Conservation (phyloP, 2,888 invertebrate species). For the Cheilosia variabilis region DNA sequence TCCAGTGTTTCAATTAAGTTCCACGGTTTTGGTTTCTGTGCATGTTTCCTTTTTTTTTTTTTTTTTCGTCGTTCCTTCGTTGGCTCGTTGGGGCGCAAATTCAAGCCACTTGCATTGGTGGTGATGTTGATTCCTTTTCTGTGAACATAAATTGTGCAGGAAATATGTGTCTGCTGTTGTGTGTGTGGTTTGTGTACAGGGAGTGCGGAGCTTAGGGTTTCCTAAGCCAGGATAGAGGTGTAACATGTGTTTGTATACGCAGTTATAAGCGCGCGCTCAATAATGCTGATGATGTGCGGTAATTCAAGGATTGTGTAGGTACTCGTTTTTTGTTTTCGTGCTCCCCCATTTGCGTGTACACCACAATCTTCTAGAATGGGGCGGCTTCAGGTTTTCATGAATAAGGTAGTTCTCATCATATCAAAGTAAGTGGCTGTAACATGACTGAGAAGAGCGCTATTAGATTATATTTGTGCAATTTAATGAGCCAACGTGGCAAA, state of each 20-base stretch:
- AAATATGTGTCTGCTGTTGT: constrained; percentile 37
- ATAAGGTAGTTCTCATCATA: constrained; percentile 30
- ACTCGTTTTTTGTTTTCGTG: not conserved
- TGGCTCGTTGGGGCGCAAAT: constrained; percentile 3
- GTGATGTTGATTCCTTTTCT: constrained; percentile 61
- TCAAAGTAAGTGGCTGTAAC: constrained; percentile 57
- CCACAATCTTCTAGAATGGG: constrained; percentile 15
- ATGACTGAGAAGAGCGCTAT: constrained; percentile 51
- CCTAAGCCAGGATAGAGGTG: constrained; percentile 40
- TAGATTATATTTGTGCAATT: constrained; percentile 56
- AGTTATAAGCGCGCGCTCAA: constrained; percentile 64
- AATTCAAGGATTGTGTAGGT: constrained; percentile 58
- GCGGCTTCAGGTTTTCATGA: constrained; percentile 21
- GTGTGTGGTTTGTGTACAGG: constrained; percentile 15
- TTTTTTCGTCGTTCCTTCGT: constrained; percentile 2
- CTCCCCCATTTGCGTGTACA: not conserved
- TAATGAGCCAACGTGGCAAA: constrained; percentile 55
- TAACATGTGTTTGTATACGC: constrained; percentile 69
- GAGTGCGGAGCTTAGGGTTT: not conserved
- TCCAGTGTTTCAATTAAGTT: constrained; percentile 73
- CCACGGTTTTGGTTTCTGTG: constrained; percentile 43
- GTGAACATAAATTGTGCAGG: constrained; percentile 54
- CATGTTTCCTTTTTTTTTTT: too few species aligned
- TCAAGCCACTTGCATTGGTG: constrained; percentile 55
- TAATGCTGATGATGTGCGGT: constrained; percentile 71